These are phyloP conservation scores for Falco punctatus DNA, from an alignment of 2,113 vertebrate species.

Conservation along the genomic window DNA sequence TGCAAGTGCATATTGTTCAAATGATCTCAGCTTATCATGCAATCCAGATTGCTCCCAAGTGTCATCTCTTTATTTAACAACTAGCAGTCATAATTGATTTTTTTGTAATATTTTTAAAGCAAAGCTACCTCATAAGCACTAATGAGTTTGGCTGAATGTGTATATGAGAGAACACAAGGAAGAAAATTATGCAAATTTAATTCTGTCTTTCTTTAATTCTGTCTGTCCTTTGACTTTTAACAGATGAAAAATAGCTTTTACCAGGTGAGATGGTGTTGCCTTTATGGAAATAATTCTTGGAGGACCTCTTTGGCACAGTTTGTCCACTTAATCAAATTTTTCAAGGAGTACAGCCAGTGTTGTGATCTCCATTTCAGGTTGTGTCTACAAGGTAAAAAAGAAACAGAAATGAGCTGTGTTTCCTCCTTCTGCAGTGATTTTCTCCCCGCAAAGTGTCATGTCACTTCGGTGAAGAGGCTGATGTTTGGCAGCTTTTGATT, in stretches of 20 bases:
- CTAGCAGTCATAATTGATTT: neutral
- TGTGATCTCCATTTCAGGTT: neutral
- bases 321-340: slow-evolving; percentile 1
- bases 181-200: slow-evolving; percentile 30
- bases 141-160: neutral
- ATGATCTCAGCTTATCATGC: neutral
- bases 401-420: neutral
- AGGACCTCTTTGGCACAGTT: neutral
- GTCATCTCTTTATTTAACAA: slow-evolving; percentile 8
- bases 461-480: neutral
- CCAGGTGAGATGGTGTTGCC: neutral
- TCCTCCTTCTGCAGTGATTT: neutral
- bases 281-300: slow-evolving; percentile 9
- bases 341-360: neutral
- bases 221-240: neutral
- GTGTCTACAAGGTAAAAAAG: neutral
- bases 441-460: neutral
- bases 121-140: neutral
- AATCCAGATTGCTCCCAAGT: slow-evolving; percentile 24
- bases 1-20: neutral
- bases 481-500: neutral
- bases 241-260: slow-evolving; percentile 25
- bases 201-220: slow-evolving; percentile 19
- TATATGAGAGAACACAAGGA: neutral
- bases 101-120: slow-evolving; percentile 19